Percentiles rank a stretch among this genome's conserved stretches.
Evolutionary conservation across 2,888 invertebrate genomes (phyloP).

Genomic region (Cephus spinipes): DNA sequence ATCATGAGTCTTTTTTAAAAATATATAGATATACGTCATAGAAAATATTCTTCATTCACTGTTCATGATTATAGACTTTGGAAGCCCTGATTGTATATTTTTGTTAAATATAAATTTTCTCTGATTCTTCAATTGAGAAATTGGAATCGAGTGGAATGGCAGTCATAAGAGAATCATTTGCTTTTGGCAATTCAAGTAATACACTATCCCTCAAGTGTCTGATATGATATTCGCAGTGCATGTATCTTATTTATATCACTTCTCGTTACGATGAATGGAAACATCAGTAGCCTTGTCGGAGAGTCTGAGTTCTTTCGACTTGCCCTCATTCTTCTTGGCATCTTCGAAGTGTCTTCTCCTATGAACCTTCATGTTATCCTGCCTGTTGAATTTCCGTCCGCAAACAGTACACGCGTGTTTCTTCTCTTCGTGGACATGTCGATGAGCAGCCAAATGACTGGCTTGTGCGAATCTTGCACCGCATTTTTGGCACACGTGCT

Average conservation of each 20-base stretch:
- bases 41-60: slow-evolving; percentile 29
- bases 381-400: slow-evolving; percentile 61
- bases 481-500: slow-evolving; percentile 62
- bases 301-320: background rate
- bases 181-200: slow-evolving; percentile 9
- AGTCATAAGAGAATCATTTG: background rate
- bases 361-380: slow-evolving; percentile 65
- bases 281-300: background rate
- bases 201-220: background rate
- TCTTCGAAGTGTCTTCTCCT: slow-evolving; percentile 58
- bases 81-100: slow-evolving; percentile 35
- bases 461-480: slow-evolving; percentile 64
- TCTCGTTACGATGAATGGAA: background rate
- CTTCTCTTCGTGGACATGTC: slow-evolving; percentile 63
- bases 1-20: background rate
- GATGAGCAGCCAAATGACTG: slow-evolving; percentile 63
- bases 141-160: background rate
- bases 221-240: background rate
- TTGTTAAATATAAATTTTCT: background rate
- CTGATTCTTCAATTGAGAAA: background rate
- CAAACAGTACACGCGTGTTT: slow-evolving; percentile 63
- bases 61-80: slow-evolving; percentile 27
- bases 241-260: background rate
- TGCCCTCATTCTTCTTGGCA: slow-evolving; percentile 36
- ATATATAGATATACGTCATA: slow-evolving; percentile 27